These are phyloP conservation scores for Atherinosoma microstoma DNA, from an alignment of 2,797 vertebrate species.

Conservation along the genomic window DNA sequence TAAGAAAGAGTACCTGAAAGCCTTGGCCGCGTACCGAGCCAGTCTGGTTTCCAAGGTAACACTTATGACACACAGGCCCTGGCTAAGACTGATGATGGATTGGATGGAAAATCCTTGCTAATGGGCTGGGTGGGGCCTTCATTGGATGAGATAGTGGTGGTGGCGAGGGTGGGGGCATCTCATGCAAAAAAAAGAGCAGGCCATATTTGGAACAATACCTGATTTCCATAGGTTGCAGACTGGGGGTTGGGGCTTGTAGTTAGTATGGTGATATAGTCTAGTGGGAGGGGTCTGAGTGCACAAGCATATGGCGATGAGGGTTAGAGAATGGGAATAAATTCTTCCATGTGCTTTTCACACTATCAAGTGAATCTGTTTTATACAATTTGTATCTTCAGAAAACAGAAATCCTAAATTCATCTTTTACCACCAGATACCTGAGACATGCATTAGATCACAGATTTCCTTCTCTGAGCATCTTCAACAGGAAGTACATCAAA, in stretches of 20 bases:
- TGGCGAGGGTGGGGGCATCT: slow-evolving; percentile 23
- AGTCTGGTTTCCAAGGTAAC: slow-evolving; percentile 99
- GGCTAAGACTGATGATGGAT: slow-evolving; percentile 80
- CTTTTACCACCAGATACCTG: slow-evolving; percentile 23
- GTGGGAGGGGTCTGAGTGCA: slow-evolving; percentile 58
- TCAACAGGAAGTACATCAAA: slow-evolving; percentile 46
- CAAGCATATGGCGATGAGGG: slow-evolving; percentile 45
- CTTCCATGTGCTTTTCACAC: slow-evolving; percentile 12
- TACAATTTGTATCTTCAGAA: slow-evolving; percentile 4
- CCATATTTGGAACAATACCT: slow-evolving; percentile 75
- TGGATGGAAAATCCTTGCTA: slow-evolving; percentile 78
- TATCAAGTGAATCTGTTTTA: slow-evolving; percentile 16
- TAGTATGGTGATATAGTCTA: slow-evolving; percentile 43
- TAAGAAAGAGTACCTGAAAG: slow-evolving; percentile 99
- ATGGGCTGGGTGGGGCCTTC: slow-evolving; percentile 75
- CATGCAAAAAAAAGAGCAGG: slow-evolving; percentile 60
- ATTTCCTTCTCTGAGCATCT: slow-evolving; percentile 32
- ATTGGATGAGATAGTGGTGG: slow-evolving; percentile 32
- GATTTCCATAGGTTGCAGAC: slow-evolving; percentile 75
- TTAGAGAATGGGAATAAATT: slow-evolving; percentile 31
- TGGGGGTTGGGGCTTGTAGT: slow-evolving; percentile 59
- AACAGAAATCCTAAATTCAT: slow-evolving; percentile 11
- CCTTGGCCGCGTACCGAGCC: slow-evolving; percentile 96
- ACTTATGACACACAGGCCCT: slow-evolving; percentile 72
- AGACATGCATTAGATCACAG: slow-evolving; percentile 27